phyloP scores from a whole-genome alignment of 2,113 vertebrate species.

The Benitochromis conjunctus region DNA sequence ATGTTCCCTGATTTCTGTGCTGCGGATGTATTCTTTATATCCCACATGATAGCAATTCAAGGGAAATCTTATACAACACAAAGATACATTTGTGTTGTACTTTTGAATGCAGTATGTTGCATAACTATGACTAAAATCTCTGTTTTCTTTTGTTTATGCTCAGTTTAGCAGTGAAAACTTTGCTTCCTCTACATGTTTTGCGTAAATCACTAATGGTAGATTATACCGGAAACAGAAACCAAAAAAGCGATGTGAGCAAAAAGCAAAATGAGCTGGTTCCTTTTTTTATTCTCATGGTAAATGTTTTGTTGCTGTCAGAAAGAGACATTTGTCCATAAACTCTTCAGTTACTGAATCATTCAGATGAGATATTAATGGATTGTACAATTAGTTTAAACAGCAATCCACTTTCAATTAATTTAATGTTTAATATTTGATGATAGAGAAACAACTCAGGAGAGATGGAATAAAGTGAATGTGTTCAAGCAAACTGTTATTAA shows the following conservation, averaged over 20 bases:
- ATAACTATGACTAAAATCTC: neutral
- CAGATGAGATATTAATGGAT: neutral
- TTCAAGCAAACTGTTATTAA: neutral
- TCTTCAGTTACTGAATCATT: neutral
- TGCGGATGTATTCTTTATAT: neutral
- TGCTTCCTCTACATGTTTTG: neutral
- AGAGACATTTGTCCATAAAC: neutral
- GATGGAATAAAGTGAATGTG: neutral
- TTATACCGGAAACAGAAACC: neutral
- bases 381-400: fast-evolving
- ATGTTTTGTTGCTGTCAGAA: neutral
- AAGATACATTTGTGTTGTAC: neutral
- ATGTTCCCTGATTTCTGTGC: fast-evolving
- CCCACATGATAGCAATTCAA: neutral
- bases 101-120: fast-evolving
- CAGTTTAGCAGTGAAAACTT: fast-evolving
- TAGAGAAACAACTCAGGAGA: neutral
- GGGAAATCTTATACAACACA: neutral
- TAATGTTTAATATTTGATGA: neutral
- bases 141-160: neutral
- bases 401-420: neutral
- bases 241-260: neutral
- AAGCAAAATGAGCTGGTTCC: neutral
- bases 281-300: neutral
- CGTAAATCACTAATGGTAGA: neutral